Evolutionary conservation across 2,113 vertebrate species (phyloP).

Genomic region (Rallus limicola): DNA sequence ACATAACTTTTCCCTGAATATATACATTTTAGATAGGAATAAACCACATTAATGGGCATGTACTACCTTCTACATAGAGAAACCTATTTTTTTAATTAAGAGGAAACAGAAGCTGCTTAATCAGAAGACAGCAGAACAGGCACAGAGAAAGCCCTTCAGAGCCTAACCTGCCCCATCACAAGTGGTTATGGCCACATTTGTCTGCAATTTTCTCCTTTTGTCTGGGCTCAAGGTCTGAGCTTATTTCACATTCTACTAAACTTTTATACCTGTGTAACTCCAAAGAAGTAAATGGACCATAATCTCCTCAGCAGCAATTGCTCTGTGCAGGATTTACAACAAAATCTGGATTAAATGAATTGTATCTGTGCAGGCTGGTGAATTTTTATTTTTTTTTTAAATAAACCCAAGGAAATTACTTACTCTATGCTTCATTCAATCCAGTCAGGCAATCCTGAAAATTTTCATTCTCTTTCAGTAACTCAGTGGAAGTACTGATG

Average conservation of each 20-base stretch:
- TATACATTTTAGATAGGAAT: not conserved
- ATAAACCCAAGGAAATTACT: not conserved
- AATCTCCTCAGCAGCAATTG: not conserved
- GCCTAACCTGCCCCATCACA: not conserved
- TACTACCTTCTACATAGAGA: not conserved
- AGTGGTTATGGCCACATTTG: not conserved
- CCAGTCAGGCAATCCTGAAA: not conserved
- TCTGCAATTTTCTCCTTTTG: not conserved
- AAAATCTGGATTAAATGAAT: not conserved
- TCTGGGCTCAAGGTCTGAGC: not conserved
- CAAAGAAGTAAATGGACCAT: not conserved
- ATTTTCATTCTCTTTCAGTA: conserved; percentile 20
- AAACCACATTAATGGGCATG: not conserved
- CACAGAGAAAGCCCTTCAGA: not conserved
- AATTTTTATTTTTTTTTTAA: not conserved
- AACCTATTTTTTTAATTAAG: not conserved
- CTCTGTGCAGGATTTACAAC: not conserved
- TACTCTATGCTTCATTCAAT: not conserved
- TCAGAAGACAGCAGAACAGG: not conserved
- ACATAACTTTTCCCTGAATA: not conserved
- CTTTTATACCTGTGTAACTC: not conserved
- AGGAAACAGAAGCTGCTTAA: not conserved
- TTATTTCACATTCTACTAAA: not conserved
- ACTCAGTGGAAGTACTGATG: not conserved
- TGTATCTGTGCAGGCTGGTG: not conserved